phyloP scores from a whole-genome alignment of 2,888 invertebrate species.

The Cryptus viduatorius region DNA sequence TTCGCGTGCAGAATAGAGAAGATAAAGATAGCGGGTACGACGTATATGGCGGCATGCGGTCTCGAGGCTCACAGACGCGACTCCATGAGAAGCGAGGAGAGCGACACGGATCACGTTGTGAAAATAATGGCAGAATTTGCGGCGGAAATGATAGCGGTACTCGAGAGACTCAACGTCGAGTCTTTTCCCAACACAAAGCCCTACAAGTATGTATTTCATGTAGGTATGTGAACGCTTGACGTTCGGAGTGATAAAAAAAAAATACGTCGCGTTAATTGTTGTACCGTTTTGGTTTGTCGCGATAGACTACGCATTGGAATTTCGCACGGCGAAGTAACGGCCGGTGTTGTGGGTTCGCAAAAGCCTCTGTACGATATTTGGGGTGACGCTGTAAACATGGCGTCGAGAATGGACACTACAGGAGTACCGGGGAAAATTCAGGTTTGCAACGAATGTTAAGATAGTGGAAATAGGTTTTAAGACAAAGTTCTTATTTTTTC shows the following conservation, averaged over 20 bases:
- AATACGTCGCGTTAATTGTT: slow-evolving; percentile 7
- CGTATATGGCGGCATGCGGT: slow-evolving; percentile 99
- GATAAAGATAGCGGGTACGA: slow-evolving; percentile 98
- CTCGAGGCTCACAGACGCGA: slow-evolving; percentile 91
- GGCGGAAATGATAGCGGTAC: slow-evolving; percentile 89
- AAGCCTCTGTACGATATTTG: slow-evolving; percentile 98
- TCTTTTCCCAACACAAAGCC: slow-evolving; percentile 84
- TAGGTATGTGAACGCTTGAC: slow-evolving; percentile 30
- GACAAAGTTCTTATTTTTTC: neutral
- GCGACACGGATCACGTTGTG: slow-evolving; percentile 84
- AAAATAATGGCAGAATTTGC: slow-evolving; percentile 91
- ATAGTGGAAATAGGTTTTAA: neutral
- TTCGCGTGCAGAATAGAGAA: slow-evolving; percentile 93
- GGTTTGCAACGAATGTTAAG: slow-evolving; percentile 82
- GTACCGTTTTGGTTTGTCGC: slow-evolving; percentile 15
- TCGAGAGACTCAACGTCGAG: slow-evolving; percentile 87
- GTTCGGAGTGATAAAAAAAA: slow-evolving; percentile 7
- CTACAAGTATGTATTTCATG: slow-evolving; percentile 76
- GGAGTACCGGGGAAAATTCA: slow-evolving; percentile 93
- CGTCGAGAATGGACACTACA: slow-evolving; percentile 97
- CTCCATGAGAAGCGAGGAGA: slow-evolving; percentile 83
- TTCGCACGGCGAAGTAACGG: slow-evolving; percentile 95
- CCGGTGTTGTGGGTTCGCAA: slow-evolving; percentile 97
- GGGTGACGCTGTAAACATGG: slow-evolving; percentile 98
- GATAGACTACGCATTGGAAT: slow-evolving; percentile 88